Evolutionary conservation across 2,113 vertebrate genomes (phyloP), one percentile per base, ranked within the genome.

Genomic region (Xiphophorus hellerii): DNA sequence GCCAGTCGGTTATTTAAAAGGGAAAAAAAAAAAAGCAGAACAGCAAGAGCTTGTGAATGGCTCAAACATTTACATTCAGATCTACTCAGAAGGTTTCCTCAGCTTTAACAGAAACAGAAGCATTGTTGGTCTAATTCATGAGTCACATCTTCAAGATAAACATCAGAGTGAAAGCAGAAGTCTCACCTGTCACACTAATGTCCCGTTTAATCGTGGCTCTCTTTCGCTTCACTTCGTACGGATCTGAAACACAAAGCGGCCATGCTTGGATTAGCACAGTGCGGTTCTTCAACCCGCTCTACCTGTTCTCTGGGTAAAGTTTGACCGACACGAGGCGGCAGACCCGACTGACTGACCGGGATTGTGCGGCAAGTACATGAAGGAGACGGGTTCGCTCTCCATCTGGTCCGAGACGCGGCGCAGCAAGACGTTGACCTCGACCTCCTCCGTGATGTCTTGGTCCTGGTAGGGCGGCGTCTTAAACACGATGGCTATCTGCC

Each of bases 401-500:
- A 96, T 96, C 22, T 95, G 95, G 25, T 97, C 97, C 0, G 97
- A 97, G 29, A 96, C 91, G 3, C 97, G 94, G 8, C 96, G 95
- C 29, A 98, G 92, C 75, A 83, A 87, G 0, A 98, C 94, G 0
- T 84, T 92, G 60, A 97, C 97, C 0, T 93, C 94, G 2, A 95
- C 93, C 0, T 96, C 96, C 30, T 96, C 94, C 0, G 29, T 51
- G 60, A 98, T 90, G 77, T 96, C 93, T 84, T 96, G 94, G 84
- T 97, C 96, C 86, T 94, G 93, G 37, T 96, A 97, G 0, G 97
- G 96, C 0, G 97, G 97, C 0, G 96, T 96, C 88, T 96, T 97
- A 80, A 98, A 96, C 60, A 98, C 96, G 0, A 98, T 97, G 87
- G 97, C 97, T 0, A 98, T 96, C 92, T 98, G 97, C 28, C 96